Percentiles rank a stretch among this genome's conserved stretches.
Conservation (phyloP, 1,140 invertebrate species). For the Drosophila tsacasi region DNA sequence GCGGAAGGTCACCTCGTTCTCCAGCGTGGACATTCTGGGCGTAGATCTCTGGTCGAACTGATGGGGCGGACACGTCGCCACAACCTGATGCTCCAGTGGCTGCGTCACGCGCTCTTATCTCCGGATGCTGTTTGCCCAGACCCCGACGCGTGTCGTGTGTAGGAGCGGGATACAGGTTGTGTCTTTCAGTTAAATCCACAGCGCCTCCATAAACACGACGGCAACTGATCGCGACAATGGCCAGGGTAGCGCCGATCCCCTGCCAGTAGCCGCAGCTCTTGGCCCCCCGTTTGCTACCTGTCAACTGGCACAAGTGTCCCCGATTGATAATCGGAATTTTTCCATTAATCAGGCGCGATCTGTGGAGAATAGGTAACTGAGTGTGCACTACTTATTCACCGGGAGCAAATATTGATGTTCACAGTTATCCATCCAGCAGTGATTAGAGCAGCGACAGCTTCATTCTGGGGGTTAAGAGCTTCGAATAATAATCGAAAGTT, state of each 20-base stretch:
- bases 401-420: constrained; percentile 61
- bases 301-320: constrained; percentile 73
- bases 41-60: constrained; percentile 40
- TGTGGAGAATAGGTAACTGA: constrained; percentile 26
- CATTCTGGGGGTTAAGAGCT: neutral
- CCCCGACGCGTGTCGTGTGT: constrained; percentile 57
- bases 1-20: constrained; percentile 74
- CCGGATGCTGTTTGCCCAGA: constrained; percentile 54
- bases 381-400: constrained; percentile 47
- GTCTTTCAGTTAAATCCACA: constrained; percentile 70
- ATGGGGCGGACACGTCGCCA: constrained; percentile 38
- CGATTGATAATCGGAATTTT: constrained; percentile 60
- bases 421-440: constrained; percentile 29
- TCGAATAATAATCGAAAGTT: constrained; percentile 45
- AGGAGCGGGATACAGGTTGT: constrained; percentile 70
- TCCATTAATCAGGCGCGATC: constrained; percentile 64
- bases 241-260: constrained; percentile 9
- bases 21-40: constrained; percentile 74
- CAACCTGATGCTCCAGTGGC: constrained; percentile 59
- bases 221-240: constrained; percentile 35
- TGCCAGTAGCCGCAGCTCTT: neutral
- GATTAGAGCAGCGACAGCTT: constrained; percentile 11
- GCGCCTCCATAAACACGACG: constrained; percentile 40
- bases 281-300: constrained; percentile 18
- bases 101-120: constrained; percentile 65